Evolutionary conservation across 1,140 invertebrate genomes (phyloP), one percentile per base, ranked within the genome.

Genomic region (Leptinotarsa texana): DNA sequence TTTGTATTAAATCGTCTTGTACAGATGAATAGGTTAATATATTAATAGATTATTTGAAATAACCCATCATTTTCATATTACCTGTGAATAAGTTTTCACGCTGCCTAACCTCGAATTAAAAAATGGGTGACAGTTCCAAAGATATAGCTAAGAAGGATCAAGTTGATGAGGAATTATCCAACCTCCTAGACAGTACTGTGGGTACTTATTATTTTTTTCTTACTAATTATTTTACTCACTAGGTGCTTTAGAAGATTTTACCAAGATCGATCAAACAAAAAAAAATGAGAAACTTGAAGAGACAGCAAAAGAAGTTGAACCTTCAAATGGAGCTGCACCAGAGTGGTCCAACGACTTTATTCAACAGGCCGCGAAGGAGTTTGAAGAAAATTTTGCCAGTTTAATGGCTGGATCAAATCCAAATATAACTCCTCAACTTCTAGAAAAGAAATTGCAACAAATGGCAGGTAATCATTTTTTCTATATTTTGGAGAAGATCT

Each of bases 261-360:
- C 82, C 6, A 86, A 86, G 77, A 86, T 82, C 62, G 79, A 82
- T 2, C 63, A 77, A 22, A 51, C 72, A 66, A 79, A 80, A 61
- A 80, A 81, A 22, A 81, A 72, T 62, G 73, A 79, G 4, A 82
- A 79, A 65, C 73, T 76, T 13, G 81, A 72, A 71, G 74, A 74
- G 72, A 73, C 65, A 21, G 74, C 69, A 72, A 82, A 13, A 79
- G 75, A 69, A 72, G 74, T 63, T 22, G 63, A 51, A 63, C 71
- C 70, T 6, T 75, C 68, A 71, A 62, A 70, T 48, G 21, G 13
- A 13, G 33, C 49, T 18, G 6, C 18, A 24, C 77, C 77, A 47
- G 80, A 89, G 85, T 90, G 90, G 90, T 87, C 87, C 27, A 88
- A 90, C 67, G 90, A 91, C 75, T 91, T 91, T 79, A 87, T 91